These are phyloP conservation scores for Ips nitidus DNA, from an alignment of 1,140 invertebrate species.

Conservation along the genomic window DNA sequence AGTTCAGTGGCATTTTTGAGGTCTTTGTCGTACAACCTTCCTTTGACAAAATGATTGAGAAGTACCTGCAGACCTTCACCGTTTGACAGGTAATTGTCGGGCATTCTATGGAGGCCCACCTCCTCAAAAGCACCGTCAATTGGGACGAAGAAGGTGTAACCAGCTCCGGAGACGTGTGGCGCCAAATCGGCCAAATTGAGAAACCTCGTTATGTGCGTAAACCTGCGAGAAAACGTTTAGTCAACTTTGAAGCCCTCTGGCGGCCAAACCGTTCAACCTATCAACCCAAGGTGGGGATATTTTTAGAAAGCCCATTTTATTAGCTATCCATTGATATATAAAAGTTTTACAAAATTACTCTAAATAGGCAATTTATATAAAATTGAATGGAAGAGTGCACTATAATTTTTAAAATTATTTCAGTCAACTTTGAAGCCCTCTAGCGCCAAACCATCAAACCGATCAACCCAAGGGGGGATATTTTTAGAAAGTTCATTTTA, in stretches of 20 bases:
- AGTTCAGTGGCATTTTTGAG: conserved; percentile 57
- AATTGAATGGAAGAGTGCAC: too few species aligned
- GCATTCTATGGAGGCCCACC: conserved; percentile 57
- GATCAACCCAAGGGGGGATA: too few species aligned
- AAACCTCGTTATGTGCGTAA: conserved; percentile 61
- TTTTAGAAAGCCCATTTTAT: too few species aligned
- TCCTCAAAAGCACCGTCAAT: conserved; percentile 61
- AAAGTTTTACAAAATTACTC: too few species aligned
- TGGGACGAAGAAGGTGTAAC: conserved; percentile 66
- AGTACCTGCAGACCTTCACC: conserved; percentile 59
- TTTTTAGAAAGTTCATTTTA: too few species aligned
- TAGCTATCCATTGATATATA: too few species aligned
- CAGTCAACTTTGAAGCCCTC: too few species aligned
- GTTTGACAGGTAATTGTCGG: conserved; percentile 60
- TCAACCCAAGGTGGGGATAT: too few species aligned
- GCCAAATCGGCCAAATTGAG: conserved; percentile 62
- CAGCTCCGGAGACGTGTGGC: conserved; percentile 59
- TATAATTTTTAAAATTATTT: too few species aligned
- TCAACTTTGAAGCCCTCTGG: not conserved
- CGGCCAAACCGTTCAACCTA: too few species aligned
- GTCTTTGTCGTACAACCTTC: conserved; percentile 61
- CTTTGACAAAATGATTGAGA: conserved; percentile 64
- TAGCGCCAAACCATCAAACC: too few species aligned
- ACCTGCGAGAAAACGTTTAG: conserved; percentile 45
- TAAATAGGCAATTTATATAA: too few species aligned